phyloP scores from a whole-genome alignment of 2,888 invertebrate species.

The Meloe dianella region DNA sequence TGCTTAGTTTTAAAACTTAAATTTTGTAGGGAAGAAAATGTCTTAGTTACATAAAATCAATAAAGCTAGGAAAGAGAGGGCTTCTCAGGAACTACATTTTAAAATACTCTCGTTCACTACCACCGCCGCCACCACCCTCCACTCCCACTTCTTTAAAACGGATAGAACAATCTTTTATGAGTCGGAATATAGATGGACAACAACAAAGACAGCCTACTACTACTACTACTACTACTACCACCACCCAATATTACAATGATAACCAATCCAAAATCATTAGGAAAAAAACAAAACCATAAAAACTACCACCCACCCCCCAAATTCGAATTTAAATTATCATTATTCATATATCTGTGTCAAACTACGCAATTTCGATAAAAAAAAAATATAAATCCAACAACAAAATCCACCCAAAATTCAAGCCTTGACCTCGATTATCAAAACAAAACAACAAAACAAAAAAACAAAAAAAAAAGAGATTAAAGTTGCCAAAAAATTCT shows the following conservation, averaged over 20 bases:
- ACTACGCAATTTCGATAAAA: background rate
- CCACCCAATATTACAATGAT: no score
- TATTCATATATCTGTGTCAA: no score
- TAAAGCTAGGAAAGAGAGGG: slow-evolving; percentile 57
- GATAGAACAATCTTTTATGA: slow-evolving; percentile 50
- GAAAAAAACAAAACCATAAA: no score
- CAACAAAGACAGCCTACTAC: background rate
- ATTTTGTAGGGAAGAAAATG: slow-evolving; percentile 59
- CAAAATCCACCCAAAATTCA: background rate
- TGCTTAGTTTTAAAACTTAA: slow-evolving; percentile 61
- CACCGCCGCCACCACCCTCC: background rate
- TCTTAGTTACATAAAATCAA: slow-evolving; percentile 61
- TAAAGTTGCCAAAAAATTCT: no score
- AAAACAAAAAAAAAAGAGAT: background rate
- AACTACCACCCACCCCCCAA: no score
- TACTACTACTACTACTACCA: no score
- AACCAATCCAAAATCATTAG: no score
- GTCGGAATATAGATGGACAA: slow-evolving; percentile 29
- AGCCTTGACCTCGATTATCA: background rate
- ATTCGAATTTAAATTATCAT: no score
- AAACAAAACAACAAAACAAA: background rate
- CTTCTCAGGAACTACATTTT: slow-evolving; percentile 57
- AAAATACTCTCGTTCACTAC: slow-evolving; percentile 49
- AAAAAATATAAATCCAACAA: background rate
- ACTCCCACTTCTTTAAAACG: slow-evolving; percentile 12